These are phyloP conservation scores for Alethe diademata DNA, from an alignment of 2,113 vertebrate genomes.

Conservation along the genomic window DNA sequence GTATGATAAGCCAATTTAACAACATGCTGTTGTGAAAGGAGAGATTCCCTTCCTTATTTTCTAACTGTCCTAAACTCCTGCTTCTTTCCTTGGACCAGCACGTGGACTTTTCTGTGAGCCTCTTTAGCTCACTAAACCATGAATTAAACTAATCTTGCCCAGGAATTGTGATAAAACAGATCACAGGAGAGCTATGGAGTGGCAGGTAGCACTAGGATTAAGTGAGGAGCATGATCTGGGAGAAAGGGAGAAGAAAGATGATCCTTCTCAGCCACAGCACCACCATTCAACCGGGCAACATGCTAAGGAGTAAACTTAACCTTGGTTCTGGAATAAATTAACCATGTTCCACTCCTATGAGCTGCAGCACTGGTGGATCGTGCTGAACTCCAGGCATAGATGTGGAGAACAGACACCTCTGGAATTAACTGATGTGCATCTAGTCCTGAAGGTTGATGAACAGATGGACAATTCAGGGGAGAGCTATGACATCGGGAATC, in stretches of 20 bases:
- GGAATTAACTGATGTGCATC: not conserved
- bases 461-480: not conserved
- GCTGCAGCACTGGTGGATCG: not conserved
- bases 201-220: not conserved
- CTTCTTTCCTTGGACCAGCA: not conserved
- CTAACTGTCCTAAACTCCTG: not conserved
- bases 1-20: not conserved
- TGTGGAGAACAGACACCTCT: not conserved
- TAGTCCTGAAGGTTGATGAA: not conserved
- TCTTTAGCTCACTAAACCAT: not conserved
- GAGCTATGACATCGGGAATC: not conserved
- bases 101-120: not conserved
- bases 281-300: not conserved
- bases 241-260: not conserved
- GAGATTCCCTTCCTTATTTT: not conserved
- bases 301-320: not conserved
- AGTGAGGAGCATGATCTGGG: not conserved
- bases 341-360: rapidly evolving
- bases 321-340: not conserved
- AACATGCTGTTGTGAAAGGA: not conserved
- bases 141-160: not conserved
- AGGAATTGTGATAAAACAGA: not conserved
- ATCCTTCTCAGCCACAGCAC: not conserved
- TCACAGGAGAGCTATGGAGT: not conserved
- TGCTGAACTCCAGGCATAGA: not conserved